A percentile compares a stretch with the other conserved stretches of the same genome.
Conservation (phyloP, 1,140 invertebrate genomes). For the Meteorus sp. region DNA sequence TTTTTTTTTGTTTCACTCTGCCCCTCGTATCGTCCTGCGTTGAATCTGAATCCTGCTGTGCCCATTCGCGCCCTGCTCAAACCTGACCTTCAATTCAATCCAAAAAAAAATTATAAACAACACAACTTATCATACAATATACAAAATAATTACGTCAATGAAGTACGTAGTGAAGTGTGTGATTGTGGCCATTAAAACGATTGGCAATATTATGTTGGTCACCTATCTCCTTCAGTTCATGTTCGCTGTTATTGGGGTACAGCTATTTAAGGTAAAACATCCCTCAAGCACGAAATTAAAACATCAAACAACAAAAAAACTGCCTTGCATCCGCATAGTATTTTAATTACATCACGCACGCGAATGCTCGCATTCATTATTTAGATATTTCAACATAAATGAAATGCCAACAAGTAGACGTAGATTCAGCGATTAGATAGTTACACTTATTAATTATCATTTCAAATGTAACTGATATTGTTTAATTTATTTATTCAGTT, state of each 20-base stretch:
- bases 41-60: constrained; percentile 46
- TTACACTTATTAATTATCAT: too few species aligned
- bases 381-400: too few species aligned
- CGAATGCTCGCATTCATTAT: too few species aligned
- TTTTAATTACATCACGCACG: constrained; percentile 16
- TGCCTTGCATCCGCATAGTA: constrained; percentile 6
- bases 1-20: constrained; percentile 53
- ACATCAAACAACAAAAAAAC: background rate
- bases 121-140: background rate
- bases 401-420: too few species aligned
- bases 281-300: constrained; percentile 27
- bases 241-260: constrained; percentile 99
- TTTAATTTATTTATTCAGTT: background rate
- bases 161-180: constrained; percentile 99
- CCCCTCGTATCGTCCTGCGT: constrained; percentile 49
- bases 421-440: too few species aligned
- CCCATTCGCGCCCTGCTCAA: constrained; percentile 52
- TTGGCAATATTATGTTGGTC: constrained; percentile 99
- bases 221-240: constrained; percentile 99
- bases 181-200: constrained; percentile 98
- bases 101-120: constrained; percentile 20
- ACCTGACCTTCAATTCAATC: constrained; percentile 23
- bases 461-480: too few species aligned
- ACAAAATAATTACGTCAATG: constrained; percentile 25
- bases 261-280: constrained; percentile 96